Conservation (phyloP, 1,140 invertebrate species). For the Babylonia areolata region DNA sequence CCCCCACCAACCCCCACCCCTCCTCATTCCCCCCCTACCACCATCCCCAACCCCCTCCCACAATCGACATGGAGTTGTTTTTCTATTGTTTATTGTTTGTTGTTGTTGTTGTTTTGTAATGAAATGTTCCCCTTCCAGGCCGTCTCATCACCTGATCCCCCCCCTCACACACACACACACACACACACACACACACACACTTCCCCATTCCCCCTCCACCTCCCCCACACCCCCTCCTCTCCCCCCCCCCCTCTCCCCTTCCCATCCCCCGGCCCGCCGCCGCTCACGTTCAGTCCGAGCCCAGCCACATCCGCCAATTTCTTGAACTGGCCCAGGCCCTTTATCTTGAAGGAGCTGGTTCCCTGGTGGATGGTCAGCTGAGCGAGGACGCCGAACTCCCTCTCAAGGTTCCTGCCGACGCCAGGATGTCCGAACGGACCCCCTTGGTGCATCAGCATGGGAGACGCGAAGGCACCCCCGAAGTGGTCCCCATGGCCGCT, state of each 20-base stretch:
- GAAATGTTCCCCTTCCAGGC: too few relatives aligned
- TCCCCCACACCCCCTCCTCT: neutral
- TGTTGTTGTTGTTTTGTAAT: too few relatives aligned
- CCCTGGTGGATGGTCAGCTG: neutral
- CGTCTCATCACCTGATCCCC: too few relatives aligned
- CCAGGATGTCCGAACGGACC: neutral
- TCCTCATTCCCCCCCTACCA: too few relatives aligned
- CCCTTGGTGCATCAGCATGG: neutral
- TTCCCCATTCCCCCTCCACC: neutral
- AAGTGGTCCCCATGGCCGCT: neutral
- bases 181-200: too few relatives aligned
- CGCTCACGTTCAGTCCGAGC: neutral
- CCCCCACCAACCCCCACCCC: too few relatives aligned
- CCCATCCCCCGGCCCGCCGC: neutral
- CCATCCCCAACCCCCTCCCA: too few relatives aligned
- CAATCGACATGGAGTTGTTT: too few relatives aligned
- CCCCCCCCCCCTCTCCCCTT: neutral
- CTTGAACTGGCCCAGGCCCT: neutral
- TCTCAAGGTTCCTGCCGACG: neutral
- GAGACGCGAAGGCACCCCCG: neutral
- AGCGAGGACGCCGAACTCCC: neutral
- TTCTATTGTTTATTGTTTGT: too few relatives aligned
- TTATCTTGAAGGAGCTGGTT: neutral
- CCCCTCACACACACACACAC: too few relatives aligned
- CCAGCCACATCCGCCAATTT: neutral